These are phyloP conservation scores for Meiosimyza decipiens DNA, from an alignment of 2,888 invertebrate species.

Conservation along the genomic window DNA sequence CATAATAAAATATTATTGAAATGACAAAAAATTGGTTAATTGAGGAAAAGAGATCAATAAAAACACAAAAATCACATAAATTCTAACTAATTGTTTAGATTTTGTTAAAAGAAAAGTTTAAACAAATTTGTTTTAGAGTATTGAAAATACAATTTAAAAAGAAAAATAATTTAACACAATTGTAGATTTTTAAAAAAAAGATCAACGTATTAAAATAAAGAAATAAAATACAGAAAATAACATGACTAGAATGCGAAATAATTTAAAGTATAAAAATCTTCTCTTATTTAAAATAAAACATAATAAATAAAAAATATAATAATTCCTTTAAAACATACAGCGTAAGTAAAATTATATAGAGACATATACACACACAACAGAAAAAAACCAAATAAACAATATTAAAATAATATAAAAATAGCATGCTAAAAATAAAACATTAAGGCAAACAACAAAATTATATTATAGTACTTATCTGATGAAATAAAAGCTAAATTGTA, in stretches of 20 bases:
- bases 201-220: slow-evolving; percentile 43
- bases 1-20: slow-evolving; percentile 42
- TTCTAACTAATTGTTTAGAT: slow-evolving; percentile 10
- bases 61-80: slow-evolving; percentile 4
- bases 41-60: slow-evolving; percentile 12
- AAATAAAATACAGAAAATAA: slow-evolving; percentile 35
- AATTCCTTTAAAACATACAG: not conserved
- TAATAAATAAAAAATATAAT: slow-evolving; percentile 26
- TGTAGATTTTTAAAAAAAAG: slow-evolving; percentile 58
- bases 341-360: not conserved
- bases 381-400: not conserved
- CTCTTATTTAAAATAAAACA: slow-evolving; percentile 35
- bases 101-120: slow-evolving; percentile 8
- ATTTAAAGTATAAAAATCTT: slow-evolving; percentile 34
- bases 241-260: slow-evolving; percentile 27
- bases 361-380: not conserved
- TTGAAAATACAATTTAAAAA: slow-evolving; percentile 18
- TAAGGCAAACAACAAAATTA: not conserved
- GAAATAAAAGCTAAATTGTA: not conserved
- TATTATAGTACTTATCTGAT: too few relatives aligned
- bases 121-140: slow-evolving; percentile 15
- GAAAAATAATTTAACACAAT: slow-evolving; percentile 39
- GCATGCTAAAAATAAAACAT: not conserved
- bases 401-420: not conserved
- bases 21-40: slow-evolving; percentile 41